Conservation (phyloP, 2,888 invertebrate species). For the Holacanthella duospinosa region DNA sequence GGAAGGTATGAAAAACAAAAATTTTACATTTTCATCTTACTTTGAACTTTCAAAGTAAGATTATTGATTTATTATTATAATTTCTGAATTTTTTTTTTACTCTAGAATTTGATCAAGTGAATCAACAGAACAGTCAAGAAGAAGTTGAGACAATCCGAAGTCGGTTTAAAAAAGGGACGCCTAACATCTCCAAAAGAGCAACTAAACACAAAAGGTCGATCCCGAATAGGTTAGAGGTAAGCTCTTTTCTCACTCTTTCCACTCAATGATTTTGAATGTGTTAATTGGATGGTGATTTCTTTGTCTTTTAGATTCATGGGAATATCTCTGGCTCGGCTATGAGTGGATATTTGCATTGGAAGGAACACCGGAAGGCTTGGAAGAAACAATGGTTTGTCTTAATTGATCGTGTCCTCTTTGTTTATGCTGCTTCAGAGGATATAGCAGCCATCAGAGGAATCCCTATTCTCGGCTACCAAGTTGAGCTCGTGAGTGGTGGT, state of each 20-base stretch:
- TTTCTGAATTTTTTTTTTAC: conserved; percentile 1
- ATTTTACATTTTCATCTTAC: too few relatives aligned
- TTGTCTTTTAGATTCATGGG: conserved; percentile 44
- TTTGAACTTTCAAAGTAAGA: background rate
- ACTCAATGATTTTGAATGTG: too few relatives aligned
- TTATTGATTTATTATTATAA: background rate
- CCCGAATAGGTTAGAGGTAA: conserved; percentile 41
- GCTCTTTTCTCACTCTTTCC: background rate
- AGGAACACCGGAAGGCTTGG: conserved; percentile 44
- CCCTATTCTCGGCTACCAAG: conserved; percentile 48
- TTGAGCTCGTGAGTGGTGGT: conserved; percentile 30
- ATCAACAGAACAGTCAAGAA: conserved; percentile 29
- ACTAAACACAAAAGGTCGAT: conserved; percentile 39
- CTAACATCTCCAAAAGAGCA: conserved; percentile 29
- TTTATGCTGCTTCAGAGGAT: conserved; percentile 49
- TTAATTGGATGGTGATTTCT: too few relatives aligned
- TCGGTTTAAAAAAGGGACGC: conserved; percentile 39
- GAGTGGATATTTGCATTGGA: conserved; percentile 47
- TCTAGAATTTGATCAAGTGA: conserved; percentile 36
- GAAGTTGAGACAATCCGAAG: conserved; percentile 36
- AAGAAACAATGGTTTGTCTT: conserved; percentile 50
- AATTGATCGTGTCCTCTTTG: conserved; percentile 47
- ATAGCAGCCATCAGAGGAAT: conserved; percentile 46
- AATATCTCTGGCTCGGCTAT: conserved; percentile 47
- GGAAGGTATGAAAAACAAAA: conserved; percentile 39